Evolutionary conservation across 23 tunicate genomes (phyloP).

Genomic region (Styela clava): DNA sequence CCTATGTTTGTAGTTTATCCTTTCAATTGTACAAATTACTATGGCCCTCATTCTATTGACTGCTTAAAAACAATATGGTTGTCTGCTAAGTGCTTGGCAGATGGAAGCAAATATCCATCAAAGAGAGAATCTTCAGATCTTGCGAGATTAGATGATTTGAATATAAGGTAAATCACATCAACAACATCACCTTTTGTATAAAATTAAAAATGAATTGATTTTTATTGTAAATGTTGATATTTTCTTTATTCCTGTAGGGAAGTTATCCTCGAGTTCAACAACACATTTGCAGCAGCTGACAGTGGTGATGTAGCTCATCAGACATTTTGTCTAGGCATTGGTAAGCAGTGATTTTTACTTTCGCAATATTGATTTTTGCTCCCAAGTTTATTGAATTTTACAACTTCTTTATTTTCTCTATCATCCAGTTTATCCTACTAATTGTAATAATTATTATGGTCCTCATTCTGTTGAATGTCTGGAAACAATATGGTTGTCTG

Average conservation of each 20-base stretch:
- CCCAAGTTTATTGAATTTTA: no score
- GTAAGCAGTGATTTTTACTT: not conserved
- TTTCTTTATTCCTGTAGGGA: no score
- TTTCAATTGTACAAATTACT: no score
- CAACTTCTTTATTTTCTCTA: not conserved
- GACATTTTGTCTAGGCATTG: conserved; percentile 20
- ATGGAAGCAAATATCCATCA: conserved; percentile 17
- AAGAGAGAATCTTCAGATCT: not conserved
- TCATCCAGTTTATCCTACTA: not conserved
- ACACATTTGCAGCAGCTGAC: conserved; percentile 10
- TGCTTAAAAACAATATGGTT: conserved; percentile 23
- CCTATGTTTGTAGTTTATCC: no score
- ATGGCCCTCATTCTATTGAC: no score
- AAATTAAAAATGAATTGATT: no score
- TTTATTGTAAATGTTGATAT: no score
- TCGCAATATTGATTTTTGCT: not conserved
- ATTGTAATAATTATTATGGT: conserved; percentile 1
- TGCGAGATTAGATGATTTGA: no score
- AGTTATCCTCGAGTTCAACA: conserved; percentile 16
- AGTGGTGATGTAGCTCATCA: conserved; percentile 18
- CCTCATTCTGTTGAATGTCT: not conserved
- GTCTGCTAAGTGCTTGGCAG: not conserved
- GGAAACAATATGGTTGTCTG: not conserved
- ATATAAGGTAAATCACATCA: no score
- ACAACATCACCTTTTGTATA: no score